These are phyloP conservation scores for Parochlus steinenii DNA, from an alignment of 2,888 invertebrate species.

Conservation along the genomic window DNA sequence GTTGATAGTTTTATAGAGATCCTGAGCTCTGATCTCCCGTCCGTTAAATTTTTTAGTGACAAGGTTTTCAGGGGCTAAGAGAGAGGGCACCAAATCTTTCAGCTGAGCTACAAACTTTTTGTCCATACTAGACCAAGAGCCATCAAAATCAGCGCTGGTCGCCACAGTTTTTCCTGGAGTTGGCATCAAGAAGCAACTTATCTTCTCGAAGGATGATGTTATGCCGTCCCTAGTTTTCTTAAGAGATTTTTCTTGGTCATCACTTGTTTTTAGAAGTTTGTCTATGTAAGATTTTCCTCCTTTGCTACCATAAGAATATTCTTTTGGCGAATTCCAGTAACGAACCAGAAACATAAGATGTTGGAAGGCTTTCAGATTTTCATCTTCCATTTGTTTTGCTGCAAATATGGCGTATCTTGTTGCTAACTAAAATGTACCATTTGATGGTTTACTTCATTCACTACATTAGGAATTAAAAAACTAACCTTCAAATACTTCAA, in stretches of 20 bases:
- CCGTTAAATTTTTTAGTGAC: constrained; percentile 10
- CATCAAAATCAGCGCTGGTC: constrained; percentile 9
- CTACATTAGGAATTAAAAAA: too few species aligned
- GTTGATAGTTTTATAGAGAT: constrained; percentile 5
- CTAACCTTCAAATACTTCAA: constrained; percentile 12
- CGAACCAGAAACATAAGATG: constrained; percentile 9
- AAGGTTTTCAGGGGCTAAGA: constrained; percentile 7
- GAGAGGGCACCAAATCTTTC: constrained; percentile 4
- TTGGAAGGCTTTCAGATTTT: constrained; percentile 12
- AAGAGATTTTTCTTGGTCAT: constrained; percentile 1
- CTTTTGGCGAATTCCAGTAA: constrained; percentile 6
- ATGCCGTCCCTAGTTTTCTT: constrained; percentile 4
- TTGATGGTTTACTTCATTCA: too few species aligned
- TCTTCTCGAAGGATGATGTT: constrained; percentile 7
- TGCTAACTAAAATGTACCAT: too few species aligned
- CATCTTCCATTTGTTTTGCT: too few species aligned
- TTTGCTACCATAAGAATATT: constrained; percentile 9
- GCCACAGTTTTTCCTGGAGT: constrained; percentile 10
- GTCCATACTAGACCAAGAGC: constrained; percentile 7
- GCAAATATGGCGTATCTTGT: too few species aligned
- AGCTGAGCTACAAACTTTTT: constrained; percentile 10
- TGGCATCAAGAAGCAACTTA: constrained; percentile 8
- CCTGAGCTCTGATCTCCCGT: neutral
- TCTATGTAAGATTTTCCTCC: constrained; percentile 8
- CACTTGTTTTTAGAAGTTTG: constrained; percentile 2